These are phyloP conservation scores for Synanthedon andrenaeformis DNA, from an alignment of 2,888 invertebrate genomes.

Conservation along the genomic window DNA sequence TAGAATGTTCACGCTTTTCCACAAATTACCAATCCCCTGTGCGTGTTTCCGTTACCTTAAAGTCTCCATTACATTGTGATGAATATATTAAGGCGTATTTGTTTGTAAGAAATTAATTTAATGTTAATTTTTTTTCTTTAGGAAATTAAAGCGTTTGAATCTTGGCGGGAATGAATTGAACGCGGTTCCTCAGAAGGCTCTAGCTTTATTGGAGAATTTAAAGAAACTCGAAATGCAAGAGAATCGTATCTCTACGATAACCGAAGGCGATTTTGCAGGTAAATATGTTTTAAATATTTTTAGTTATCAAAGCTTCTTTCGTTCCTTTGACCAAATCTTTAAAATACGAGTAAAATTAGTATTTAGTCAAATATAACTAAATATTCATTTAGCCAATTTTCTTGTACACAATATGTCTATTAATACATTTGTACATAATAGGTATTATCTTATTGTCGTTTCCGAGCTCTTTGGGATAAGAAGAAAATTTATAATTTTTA, in stretches of 20 bases:
- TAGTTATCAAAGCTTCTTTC: background rate
- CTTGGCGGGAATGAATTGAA: constrained; percentile 86
- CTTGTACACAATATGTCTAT: too few species aligned
- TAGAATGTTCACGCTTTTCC: constrained; percentile 8
- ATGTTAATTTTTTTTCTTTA: constrained; percentile 22
- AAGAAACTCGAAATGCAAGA: constrained; percentile 91
- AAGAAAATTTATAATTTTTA: too few species aligned
- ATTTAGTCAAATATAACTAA: too few species aligned
- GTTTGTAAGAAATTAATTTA: background rate
- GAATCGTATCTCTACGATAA: constrained; percentile 81
- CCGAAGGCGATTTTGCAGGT: constrained; percentile 90
- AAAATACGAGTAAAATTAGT: too few species aligned
- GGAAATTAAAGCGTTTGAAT: constrained; percentile 85
- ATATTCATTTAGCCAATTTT: too few species aligned
- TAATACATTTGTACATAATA: too few species aligned
- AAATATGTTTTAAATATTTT: constrained; percentile 9
- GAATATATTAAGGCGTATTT: background rate
- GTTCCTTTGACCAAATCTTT: background rate
- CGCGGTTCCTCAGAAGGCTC: constrained; percentile 81
- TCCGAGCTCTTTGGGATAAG: too few species aligned
- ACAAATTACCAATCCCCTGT: constrained; percentile 7
- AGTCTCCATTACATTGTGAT: background rate
- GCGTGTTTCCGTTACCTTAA: background rate
- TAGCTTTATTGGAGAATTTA: constrained; percentile 82
- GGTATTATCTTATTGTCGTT: too few species aligned